A percentile compares a stretch with the other conserved stretches of the same genome.
phyloP scores from a whole-genome alignment of 2,113 vertebrate species.

The Sinocyclocheilus rhinocerous region DNA sequence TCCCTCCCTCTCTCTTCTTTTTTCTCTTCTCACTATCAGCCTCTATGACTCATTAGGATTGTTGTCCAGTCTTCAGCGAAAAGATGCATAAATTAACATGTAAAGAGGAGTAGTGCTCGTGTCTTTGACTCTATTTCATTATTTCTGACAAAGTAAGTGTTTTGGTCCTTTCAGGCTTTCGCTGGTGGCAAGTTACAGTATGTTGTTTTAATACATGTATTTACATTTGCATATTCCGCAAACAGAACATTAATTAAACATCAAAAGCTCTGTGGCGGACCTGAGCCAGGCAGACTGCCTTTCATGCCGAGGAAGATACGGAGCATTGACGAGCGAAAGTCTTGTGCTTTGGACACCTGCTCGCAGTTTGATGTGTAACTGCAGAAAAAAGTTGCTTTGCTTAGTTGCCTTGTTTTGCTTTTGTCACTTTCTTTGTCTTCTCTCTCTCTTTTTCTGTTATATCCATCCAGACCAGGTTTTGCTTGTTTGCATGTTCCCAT shows the following conservation, averaged over 20 bases:
- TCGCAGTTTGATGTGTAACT: constrained; percentile 61
- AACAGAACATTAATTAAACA: constrained; percentile 77
- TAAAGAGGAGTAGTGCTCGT: constrained; percentile 57
- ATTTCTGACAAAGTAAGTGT: constrained; percentile 65
- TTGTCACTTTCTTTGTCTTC: background rate
- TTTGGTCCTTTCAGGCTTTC: constrained; percentile 50
- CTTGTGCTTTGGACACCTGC: constrained; percentile 47
- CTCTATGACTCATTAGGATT: constrained; percentile 65
- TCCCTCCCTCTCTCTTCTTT: background rate
- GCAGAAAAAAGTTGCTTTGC: constrained; percentile 15
- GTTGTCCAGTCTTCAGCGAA: constrained; percentile 56
- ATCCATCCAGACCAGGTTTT: background rate
- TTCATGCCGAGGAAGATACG: constrained; percentile 57
- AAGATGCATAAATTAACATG: constrained; percentile 64
- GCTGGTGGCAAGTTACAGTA: constrained; percentile 56
- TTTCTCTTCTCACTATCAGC: constrained; percentile 7
- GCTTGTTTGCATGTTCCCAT: background rate
- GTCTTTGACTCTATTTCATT: constrained; percentile 66
- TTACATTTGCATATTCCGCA: constrained; percentile 72
- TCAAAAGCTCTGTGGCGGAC: constrained; percentile 67
- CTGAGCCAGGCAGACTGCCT: constrained; percentile 63
- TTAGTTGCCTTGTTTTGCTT: constrained; percentile 23
- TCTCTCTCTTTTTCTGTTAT: background rate
- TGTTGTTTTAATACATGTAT: constrained; percentile 69
- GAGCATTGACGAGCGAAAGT: constrained; percentile 5